phyloP scores from a whole-genome alignment of 2,888 invertebrate species.

The Anodontia alba region DNA sequence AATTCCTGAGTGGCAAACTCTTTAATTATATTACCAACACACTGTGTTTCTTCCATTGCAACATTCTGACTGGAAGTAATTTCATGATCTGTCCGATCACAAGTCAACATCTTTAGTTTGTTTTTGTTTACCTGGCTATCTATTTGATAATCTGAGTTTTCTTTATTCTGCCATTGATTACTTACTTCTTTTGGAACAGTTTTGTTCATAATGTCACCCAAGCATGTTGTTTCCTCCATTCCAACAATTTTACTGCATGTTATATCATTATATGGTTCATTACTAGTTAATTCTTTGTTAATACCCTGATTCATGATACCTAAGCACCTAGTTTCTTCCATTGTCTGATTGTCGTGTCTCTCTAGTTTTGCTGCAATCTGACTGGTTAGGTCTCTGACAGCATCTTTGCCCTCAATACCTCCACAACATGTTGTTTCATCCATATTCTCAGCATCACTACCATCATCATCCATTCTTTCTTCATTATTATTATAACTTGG shows the following conservation, averaged over 20 bases:
- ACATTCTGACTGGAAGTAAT: not conserved
- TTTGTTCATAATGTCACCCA: conserved; percentile 12
- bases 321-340: conserved; percentile 28
- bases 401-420: conserved; percentile 1
- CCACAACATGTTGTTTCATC: conserved; percentile 18
- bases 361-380: not conserved
- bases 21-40: conserved; percentile 16
- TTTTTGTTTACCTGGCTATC: too few species aligned
- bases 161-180: not conserved
- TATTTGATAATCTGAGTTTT: not conserved
- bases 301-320: not conserved
- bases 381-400: not conserved
- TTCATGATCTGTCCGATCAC: not conserved
- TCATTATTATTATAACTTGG: not conserved
- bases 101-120: not conserved
- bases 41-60: conserved; percentile 40
- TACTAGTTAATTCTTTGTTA: not conserved
- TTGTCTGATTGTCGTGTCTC: not conserved
- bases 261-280: not conserved
- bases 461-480: not conserved
- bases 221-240: conserved; percentile 23
- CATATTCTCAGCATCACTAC: not conserved
- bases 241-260: not conserved
- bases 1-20: not conserved
- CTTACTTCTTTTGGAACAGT: not conserved